Conservation (phyloP, 2,797 vertebrate species). For the Ctenopoma kingsleyae region DNA sequence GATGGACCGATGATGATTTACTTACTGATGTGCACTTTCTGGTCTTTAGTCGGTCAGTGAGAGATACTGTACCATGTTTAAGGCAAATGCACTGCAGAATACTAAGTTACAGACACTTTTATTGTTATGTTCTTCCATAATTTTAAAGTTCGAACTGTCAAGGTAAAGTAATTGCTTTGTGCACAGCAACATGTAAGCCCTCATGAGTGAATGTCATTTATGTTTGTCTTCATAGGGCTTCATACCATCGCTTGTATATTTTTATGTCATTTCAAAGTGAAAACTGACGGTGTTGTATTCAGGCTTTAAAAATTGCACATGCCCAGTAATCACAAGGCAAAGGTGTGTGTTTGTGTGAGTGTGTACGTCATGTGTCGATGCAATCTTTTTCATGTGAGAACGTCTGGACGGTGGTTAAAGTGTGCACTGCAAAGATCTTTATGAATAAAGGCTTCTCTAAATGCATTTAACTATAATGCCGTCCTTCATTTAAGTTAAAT, state of each 20-base stretch:
- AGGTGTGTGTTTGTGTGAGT: conserved; percentile 38
- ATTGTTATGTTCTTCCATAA: conserved; percentile 41
- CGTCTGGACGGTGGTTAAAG: conserved; percentile 43
- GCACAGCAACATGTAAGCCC: conserved; percentile 35
- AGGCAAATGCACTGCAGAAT: conserved; percentile 29
- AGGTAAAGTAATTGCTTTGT: conserved; percentile 37
- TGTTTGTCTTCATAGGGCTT: conserved; percentile 34
- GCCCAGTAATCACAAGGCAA: conserved; percentile 59
- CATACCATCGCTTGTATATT: conserved; percentile 54
- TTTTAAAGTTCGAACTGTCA: conserved; percentile 51
- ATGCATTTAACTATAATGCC: conserved; percentile 30
- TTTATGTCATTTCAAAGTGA: conserved; percentile 60
- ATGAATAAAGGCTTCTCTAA: conserved; percentile 80
- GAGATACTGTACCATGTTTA: conserved; percentile 14
- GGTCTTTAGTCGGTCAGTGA: conserved; percentile 20
- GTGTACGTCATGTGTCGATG: conserved; percentile 50
- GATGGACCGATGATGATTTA: conserved; percentile 46
- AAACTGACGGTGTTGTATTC: conserved; percentile 63
- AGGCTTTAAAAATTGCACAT: conserved; percentile 66
- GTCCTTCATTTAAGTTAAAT: not conserved
- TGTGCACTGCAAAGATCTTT: conserved; percentile 71
- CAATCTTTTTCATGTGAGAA: conserved; percentile 58
- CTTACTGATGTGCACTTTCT: conserved; percentile 61
- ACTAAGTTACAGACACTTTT: conserved; percentile 37
- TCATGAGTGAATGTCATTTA: conserved; percentile 51